These are phyloP conservation scores for Scaptomyza flava DNA, from an alignment of 2,888 invertebrate genomes.

Conservation along the genomic window DNA sequence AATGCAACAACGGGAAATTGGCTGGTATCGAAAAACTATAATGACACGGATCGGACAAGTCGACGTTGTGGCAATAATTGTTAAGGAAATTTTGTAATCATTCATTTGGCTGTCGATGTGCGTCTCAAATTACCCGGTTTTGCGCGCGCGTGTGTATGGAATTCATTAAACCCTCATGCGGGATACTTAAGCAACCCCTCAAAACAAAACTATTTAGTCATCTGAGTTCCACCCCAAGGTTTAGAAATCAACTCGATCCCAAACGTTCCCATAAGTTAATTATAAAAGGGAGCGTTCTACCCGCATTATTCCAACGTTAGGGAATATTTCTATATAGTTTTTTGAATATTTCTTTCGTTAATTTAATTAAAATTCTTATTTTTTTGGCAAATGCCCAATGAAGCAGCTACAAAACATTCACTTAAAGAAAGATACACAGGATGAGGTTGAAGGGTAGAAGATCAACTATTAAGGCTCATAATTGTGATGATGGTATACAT, in stretches of 20 bases:
- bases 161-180: conserved; percentile 13
- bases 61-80: conserved; percentile 16
- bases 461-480: conserved; percentile 17
- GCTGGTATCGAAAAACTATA: conserved; percentile 4
- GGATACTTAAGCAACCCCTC: conserved; percentile 22
- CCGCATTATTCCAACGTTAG: conserved; percentile 21
- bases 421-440: not conserved
- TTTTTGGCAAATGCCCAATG: conserved; percentile 71
- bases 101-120: not conserved
- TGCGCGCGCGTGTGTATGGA: not conserved
- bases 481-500: conserved; percentile 15
- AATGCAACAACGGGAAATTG: conserved; percentile 48
- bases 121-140: not conserved
- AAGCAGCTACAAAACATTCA: conserved; percentile 15
- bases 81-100: conserved; percentile 7
- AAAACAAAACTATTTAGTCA: not conserved
- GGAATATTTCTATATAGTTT: conserved; percentile 10
- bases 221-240: conserved; percentile 1
- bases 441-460: not conserved
- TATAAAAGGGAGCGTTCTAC: conserved; percentile 9
- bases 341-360: conserved; percentile 43
- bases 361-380: conserved; percentile 70
- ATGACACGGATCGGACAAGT: not conserved
- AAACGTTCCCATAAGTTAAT: conserved; percentile 1
- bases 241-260: not conserved